phyloP scores from a whole-genome alignment of 1,140 invertebrate species.

The Meteorus sp. region DNA sequence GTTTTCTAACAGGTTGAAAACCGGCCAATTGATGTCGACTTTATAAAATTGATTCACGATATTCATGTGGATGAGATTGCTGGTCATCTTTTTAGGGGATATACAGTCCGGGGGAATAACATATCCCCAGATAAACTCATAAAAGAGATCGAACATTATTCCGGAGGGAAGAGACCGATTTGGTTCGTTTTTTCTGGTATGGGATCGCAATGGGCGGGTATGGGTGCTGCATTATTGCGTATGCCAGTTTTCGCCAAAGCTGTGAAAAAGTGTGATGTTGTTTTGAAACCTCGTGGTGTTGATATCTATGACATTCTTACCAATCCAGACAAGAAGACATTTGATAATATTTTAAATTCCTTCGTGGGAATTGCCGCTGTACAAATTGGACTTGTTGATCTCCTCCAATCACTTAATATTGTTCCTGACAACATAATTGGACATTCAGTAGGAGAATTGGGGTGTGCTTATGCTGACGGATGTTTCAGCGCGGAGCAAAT shows the following conservation, averaged over 20 bases:
- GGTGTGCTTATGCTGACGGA: conserved; percentile 83
- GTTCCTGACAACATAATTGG: conserved; percentile 76
- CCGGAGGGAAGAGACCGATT: conserved; percentile 68
- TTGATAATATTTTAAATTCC: conserved; percentile 82
- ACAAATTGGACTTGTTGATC: conserved; percentile 77
- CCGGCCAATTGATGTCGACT: conserved; percentile 62
- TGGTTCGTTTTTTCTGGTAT: conserved; percentile 92
- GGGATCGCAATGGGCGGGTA: conserved; percentile 86
- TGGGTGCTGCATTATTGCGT: conserved; percentile 70
- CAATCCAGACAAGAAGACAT: conserved; percentile 70
- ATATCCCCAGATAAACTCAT: conserved; percentile 47
- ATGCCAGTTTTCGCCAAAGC: conserved; percentile 66
- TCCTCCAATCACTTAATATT: conserved; percentile 67
- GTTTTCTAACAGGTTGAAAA: conserved; percentile 47
- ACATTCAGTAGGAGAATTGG: conserved; percentile 79
- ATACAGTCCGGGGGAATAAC: conserved; percentile 55
- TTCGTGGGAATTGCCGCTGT: conserved; percentile 89
- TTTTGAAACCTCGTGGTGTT: conserved; percentile 73
- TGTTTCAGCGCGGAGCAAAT: conserved; percentile 80
- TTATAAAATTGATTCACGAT: conserved; percentile 59
- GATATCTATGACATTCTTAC: conserved; percentile 81
- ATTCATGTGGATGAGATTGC: conserved; percentile 61
- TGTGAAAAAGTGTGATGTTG: conserved; percentile 70
- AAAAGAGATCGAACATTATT: conserved; percentile 63
- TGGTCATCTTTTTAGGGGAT: conserved; percentile 67